Evolutionary conservation across 2,888 invertebrate species (phyloP), one percentile per base, ranked within the genome.

Genomic region (Gryllus longicercus): DNA sequence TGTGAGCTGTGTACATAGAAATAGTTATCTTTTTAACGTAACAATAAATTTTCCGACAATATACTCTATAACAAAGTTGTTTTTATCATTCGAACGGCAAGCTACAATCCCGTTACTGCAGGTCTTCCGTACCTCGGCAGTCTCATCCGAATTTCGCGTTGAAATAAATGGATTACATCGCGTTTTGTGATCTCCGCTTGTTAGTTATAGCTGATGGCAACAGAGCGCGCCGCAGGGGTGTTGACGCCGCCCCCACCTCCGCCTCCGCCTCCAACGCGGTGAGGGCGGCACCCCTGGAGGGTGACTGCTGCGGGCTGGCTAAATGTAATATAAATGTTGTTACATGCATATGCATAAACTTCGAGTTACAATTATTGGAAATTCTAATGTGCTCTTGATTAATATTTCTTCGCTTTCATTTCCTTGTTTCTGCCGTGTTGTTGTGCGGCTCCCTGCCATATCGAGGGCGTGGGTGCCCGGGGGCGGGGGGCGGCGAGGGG

Each of bases 281-380:
- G 63, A 63, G 63, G 16, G 16, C 63, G n/a, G 16, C 63, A 63
- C 63, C 63, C 63, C 63, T 63, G 16, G 14, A 14, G n/a, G 63
- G 63, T 14, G 63, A 63, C 38, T 50, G 50, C 16, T 51, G 75
- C 11, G 23, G n/a, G 38, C 49, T 21, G 75, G 78, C 78, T 78
- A 78, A 80, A 78, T 81, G 81, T 79, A 81, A 78, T 78, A 79
- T 76, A 81, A 78, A 81, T 81, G 79, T 63, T 78, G 78, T 78
- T 75, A 77, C 81, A 81, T 81, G 76, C 81, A 81, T 81, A 81
- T 81, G 81, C 81, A 81, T 78, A 51, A 78, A 63, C 63, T 63
- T 63, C 63, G 63, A 63, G 63, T 63, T 63, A n/a, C 63, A 63
- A 63, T 63, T 63, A 63, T 63, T 63, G 63, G 63, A 63, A 63